Evolutionary conservation across 2,113 vertebrate species (phyloP), one percentile per base, ranked within the genome.

Genomic region (Setophaga coronata): DNA sequence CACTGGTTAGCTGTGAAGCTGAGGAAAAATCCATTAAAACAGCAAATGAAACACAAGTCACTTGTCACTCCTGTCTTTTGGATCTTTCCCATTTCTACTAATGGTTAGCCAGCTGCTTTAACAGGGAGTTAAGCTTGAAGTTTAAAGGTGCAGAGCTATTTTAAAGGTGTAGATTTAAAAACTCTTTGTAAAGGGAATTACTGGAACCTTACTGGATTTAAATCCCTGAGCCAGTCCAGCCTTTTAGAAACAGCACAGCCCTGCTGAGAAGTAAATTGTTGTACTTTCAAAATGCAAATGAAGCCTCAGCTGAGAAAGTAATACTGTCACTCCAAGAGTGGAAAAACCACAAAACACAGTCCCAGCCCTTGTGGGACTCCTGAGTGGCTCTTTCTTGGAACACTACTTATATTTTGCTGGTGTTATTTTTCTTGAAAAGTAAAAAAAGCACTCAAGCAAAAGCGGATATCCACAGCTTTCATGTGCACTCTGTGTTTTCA

Each of bases 391-490:
- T 89, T 94, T 96, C 85, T 53, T 89, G 72, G 76, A 95, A 83
- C 53, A 45, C 45, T 67, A 53, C 40, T 45, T 82, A 3, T 33
- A 79, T 89, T 93, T 87, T 87, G 29, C 69, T 90, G 60, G 38
- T 74, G 47, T 56, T 90, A 16, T 53, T 97, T 87, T 83, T 61
- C 88, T 92, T 95, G 69, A 93, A 94, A 93, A 93, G 73, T 65
- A 14, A 78, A 77, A 66, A 67, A 74, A 18, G 28, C 9, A 3
- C 73, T 82, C 45, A 90, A 61, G 72, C 64, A 80, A 67, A 90
- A 90, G 65, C 13, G 5, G 65, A 64, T 78, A 56, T 42, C 56
- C 8, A 4, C 43, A 83, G 82, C 48, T 84, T 62, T 74, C n/a
- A 42, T 64, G 24, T 16, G 18, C 16, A 2, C 18, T 79, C 77